A percentile compares a stretch with the other conserved stretches of the same genome.
Conservation (phyloP, 2,888 invertebrate species). For the Epistrophe grossulariae region DNA sequence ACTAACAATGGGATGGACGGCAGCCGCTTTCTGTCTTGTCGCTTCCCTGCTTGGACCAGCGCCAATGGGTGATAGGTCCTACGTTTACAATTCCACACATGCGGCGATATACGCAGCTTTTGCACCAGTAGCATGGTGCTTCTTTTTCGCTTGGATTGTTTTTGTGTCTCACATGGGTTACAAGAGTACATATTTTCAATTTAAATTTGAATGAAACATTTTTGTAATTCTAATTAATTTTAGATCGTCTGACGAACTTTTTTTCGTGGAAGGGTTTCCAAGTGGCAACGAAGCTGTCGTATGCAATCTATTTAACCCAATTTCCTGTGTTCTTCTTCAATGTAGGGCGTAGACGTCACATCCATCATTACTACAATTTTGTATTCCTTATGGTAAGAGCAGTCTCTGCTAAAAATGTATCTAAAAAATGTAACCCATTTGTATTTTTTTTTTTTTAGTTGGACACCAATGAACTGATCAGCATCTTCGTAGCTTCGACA, state of each 20-base stretch:
- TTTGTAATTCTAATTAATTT: slow-evolving; percentile 73
- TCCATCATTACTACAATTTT: slow-evolving; percentile 86
- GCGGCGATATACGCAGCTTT: slow-evolving; percentile 89
- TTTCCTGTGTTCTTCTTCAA: slow-evolving; percentile 90
- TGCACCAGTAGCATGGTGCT: slow-evolving; percentile 89
- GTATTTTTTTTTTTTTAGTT: slow-evolving; percentile 84
- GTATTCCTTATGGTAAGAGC: slow-evolving; percentile 85
- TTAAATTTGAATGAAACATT: too few relatives aligned
- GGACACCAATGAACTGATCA: slow-evolving; percentile 86
- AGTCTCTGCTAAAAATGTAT: not conserved
- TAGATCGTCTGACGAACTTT: slow-evolving; percentile 85
- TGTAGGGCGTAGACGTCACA: slow-evolving; percentile 86
- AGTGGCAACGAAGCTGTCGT: slow-evolving; percentile 88
- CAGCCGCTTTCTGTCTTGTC: slow-evolving; percentile 85
- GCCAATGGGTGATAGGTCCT: slow-evolving; percentile 87
- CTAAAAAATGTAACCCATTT: not conserved
- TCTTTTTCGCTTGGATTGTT: slow-evolving; percentile 88
- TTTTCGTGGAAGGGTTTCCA: slow-evolving; percentile 87
- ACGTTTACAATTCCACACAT: slow-evolving; percentile 86
- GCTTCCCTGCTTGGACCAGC: slow-evolving; percentile 87
- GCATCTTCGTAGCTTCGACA: slow-evolving; percentile 85
- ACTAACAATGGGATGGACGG: slow-evolving; percentile 85
- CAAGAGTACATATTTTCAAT: slow-evolving; percentile 83
- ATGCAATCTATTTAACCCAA: slow-evolving; percentile 89
- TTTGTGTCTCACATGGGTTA: slow-evolving; percentile 87